These are phyloP conservation scores for Embiotoca jacksoni DNA, from an alignment of 2,113 vertebrate genomes.

Conservation along the genomic window DNA sequence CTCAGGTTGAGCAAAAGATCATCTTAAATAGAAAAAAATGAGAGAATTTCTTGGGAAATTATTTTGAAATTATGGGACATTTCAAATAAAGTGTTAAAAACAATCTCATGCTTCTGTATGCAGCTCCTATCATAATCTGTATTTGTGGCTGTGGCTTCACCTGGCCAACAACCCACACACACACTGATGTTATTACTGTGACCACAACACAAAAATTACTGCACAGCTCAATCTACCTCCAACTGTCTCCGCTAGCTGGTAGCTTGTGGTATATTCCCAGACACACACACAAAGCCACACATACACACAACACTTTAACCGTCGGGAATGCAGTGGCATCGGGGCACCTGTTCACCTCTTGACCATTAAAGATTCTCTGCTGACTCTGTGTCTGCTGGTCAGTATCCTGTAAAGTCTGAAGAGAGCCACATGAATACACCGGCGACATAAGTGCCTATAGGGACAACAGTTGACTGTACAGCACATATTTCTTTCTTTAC, in stretches of 20 bases:
- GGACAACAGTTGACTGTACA: slow-evolving; percentile 2
- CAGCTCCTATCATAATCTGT: not conserved
- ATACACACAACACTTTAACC: not conserved
- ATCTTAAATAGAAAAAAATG: not conserved
- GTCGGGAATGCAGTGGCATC: slow-evolving; percentile 5
- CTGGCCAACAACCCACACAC: not conserved
- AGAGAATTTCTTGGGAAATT: not conserved
- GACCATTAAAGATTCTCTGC: slow-evolving; percentile 28
- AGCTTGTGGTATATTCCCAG: slow-evolving; percentile 3
- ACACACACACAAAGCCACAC: not conserved
- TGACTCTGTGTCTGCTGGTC: slow-evolving; percentile 23
- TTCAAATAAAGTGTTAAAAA: not conserved
- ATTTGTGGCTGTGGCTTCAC: too few species aligned
- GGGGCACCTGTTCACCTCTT: slow-evolving; percentile 58
- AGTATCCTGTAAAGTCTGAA: slow-evolving; percentile 15
- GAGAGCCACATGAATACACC: slow-evolving; percentile 4
- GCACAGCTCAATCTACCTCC: not conserved
- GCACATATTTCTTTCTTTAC: not conserved
- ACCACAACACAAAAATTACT: not conserved
- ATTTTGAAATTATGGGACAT: too few species aligned
- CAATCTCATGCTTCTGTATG: not conserved
- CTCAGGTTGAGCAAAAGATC: not conserved
- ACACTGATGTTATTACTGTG: not conserved
- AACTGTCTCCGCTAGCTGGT: not conserved
- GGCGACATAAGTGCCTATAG: not conserved